Evolutionary conservation across 2,888 invertebrate genomes (phyloP).

Genomic region (Andrena praecox): DNA sequence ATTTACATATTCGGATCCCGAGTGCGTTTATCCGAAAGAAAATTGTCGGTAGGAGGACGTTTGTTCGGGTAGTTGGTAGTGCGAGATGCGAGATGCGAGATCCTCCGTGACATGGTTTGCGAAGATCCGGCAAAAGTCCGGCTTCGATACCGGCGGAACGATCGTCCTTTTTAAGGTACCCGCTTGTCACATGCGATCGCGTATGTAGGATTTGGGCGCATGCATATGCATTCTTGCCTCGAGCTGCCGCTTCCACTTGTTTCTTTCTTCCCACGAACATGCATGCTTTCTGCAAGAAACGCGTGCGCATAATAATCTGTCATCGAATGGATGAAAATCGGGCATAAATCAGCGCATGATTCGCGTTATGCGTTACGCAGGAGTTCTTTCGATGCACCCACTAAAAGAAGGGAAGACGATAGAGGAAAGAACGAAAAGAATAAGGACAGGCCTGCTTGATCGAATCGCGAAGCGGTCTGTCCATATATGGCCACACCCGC

Average conservation of each 20-base stretch:
- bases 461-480: conserved; percentile 67
- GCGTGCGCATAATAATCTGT: background rate
- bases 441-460: conserved; percentile 51
- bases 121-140: background rate
- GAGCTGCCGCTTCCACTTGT: background rate
- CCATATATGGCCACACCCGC: conserved; percentile 69
- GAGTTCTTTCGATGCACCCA: background rate
- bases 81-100: background rate
- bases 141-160: conserved; percentile 9
- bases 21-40: background rate
- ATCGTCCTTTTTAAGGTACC: conserved; percentile 37
- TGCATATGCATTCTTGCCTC: conserved; percentile 35
- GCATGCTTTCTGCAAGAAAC: background rate
- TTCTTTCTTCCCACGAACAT: background rate
- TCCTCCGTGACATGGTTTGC: background rate
- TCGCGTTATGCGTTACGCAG: background rate
- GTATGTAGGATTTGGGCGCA: conserved; percentile 16
- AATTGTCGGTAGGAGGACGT: background rate
- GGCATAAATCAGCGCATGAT: too few species aligned
- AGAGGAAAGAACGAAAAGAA: conserved; percentile 24
- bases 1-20: conserved; percentile 36
- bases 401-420: background rate
- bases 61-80: background rate
- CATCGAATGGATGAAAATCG: too few species aligned
- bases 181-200: conserved; percentile 28